Percentiles rank a stretch among this genome's conserved stretches.
phyloP scores from a whole-genome alignment of 2,797 vertebrate species.

The Pseudomugil tenellus region DNA sequence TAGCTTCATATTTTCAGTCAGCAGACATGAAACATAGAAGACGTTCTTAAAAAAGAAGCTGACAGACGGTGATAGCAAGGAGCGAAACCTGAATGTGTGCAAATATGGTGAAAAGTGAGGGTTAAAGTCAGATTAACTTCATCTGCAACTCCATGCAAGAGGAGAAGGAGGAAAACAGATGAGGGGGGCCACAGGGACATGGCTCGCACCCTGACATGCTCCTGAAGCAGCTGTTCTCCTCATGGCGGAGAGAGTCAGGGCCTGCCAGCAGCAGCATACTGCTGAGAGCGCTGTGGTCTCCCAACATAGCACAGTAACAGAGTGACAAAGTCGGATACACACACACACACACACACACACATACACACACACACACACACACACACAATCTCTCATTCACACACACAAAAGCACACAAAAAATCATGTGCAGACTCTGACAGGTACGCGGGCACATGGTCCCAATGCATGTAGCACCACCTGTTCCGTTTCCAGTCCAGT shows the following conservation, averaged over 20 bases:
- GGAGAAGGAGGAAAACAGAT: constrained; percentile 55
- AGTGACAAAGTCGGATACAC: constrained; percentile 35
- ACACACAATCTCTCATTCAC: constrained; percentile 9
- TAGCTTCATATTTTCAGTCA: constrained; percentile 27
- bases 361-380: constrained; percentile 5
- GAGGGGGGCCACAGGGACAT: constrained; percentile 65
- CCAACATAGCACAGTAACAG: constrained; percentile 54
- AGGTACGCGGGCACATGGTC: constrained; percentile 37
- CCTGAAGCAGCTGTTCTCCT: constrained; percentile 80
- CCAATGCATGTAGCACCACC: constrained; percentile 34
- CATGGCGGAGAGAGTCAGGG: constrained; percentile 64
- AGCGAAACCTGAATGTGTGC: constrained; percentile 26
- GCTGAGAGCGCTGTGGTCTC: constrained; percentile 65
- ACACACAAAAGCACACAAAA: constrained; percentile 1
- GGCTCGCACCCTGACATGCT: constrained; percentile 68
- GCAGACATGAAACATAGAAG: constrained; percentile 1
- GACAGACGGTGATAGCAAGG: constrained; percentile 1
- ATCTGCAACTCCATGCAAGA: constrained; percentile 40
- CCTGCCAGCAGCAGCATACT: constrained; percentile 72
- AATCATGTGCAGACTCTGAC: constrained; percentile 28
- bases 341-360: constrained; percentile 9
- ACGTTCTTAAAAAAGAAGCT: background rate
- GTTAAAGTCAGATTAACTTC: constrained; percentile 51
- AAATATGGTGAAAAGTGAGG: constrained; percentile 34
- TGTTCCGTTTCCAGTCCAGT: constrained; percentile 45